These are phyloP conservation scores for Sorex maritimensis DNA, from an alignment of 2,797 vertebrate species.

Conservation along the genomic window DNA sequence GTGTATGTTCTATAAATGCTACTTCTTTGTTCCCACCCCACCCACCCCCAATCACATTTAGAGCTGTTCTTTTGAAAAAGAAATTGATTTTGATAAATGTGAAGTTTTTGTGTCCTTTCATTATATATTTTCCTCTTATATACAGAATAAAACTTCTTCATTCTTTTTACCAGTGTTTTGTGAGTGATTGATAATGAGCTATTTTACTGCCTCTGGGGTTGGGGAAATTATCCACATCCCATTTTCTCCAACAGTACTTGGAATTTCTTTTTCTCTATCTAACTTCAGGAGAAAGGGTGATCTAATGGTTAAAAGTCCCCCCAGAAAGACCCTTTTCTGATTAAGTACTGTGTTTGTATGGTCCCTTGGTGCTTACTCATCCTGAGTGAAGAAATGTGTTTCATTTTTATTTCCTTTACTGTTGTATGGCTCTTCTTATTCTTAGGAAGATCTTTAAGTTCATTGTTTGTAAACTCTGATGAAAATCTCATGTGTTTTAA, in stretches of 20 bases:
- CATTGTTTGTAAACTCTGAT: conserved; percentile 18
- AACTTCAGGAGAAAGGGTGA: neutral
- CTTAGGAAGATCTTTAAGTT: conserved; percentile 40
- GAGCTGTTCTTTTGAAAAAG: conserved; percentile 26
- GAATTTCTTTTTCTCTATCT: conserved; percentile 27
- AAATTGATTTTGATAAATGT: neutral
- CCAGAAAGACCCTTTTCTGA: conserved; percentile 41
- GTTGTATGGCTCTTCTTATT: neutral
- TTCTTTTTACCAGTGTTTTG: conserved; percentile 26
- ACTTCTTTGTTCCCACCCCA: conserved; percentile 65
- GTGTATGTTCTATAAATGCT: conserved; percentile 58
- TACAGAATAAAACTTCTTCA: neutral
- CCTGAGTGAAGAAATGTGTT: conserved; percentile 3
- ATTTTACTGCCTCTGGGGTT: conserved; percentile 34
- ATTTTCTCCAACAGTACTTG: neutral
- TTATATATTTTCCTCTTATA: conserved; percentile 43
- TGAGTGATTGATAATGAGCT: conserved; percentile 49
- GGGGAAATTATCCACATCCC: neutral
- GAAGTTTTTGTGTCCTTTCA: neutral
- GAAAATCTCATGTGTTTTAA: conserved; percentile 50
- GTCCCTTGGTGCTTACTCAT: conserved; percentile 16
- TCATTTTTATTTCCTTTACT: conserved; percentile 57
- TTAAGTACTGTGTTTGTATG: conserved; percentile 14
- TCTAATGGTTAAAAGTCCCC: conserved; percentile 47
- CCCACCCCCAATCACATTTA: conserved; percentile 4